phyloP scores from a whole-genome alignment of 2,797 vertebrate species.

The Dermochelys coriacea region DNA sequence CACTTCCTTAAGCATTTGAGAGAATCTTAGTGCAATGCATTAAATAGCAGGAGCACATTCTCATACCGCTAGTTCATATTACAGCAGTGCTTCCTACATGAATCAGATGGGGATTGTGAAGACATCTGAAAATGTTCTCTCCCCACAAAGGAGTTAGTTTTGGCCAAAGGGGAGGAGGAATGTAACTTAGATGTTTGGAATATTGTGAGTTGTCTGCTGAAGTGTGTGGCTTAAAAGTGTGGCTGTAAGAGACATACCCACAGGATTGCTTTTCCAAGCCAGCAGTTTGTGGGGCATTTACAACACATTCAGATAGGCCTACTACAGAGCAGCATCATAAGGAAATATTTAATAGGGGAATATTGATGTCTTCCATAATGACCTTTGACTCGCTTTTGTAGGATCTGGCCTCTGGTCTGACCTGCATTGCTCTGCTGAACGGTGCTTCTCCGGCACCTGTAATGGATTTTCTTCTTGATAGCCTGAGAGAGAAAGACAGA shows the following conservation, averaged over 20 bases:
- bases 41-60: neutral
- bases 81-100: neutral
- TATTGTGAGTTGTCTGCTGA: neutral
- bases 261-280: conserved; percentile 31
- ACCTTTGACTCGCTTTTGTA: conserved; percentile 68
- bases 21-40: neutral
- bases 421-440: conserved; percentile 35
- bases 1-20: rapidly evolving
- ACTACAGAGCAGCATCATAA: neutral
- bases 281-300: neutral
- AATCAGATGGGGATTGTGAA: neutral
- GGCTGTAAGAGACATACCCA: neutral
- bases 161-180: neutral
- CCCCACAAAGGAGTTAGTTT: conserved; percentile 13
- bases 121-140: neutral
- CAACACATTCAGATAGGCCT: conserved; percentile 2
- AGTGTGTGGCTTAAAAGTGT: neutral
- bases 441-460: conserved; percentile 58
- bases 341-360: neutral
- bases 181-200: neutral
- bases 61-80: neutral
- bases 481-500: neutral
- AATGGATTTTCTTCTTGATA: conserved; percentile 40
- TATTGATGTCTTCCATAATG: neutral
- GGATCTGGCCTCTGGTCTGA: neutral